Evolutionary conservation across 2,113 vertebrate genomes (phyloP), one percentile per base, ranked within the genome.

Genomic region (Calyptomena viridis): DNA sequence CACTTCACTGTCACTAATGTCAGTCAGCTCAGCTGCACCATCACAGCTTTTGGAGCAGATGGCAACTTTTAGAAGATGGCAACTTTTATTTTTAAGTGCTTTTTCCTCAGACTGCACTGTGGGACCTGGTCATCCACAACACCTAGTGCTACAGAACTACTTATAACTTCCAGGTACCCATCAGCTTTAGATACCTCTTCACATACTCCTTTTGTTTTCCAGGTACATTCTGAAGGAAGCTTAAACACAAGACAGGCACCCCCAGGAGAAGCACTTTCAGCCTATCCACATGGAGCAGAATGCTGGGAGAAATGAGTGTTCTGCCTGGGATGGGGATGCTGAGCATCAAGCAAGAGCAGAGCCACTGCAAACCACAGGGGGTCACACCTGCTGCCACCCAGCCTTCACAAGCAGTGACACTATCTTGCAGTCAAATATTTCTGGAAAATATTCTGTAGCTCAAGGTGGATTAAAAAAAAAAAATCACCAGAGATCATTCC

Each of bases 271-370:
- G 11, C 3, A 6, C 28, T 73, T 55, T 31, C 25, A 56, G 20
- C 8, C 8, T 23, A 1, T 2, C 35, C 47, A 25, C 0, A 0
- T 5, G 27, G 24, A 76, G n/a, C 47, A 84, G 49, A 55, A 24
- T 30, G 25, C 39, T 49, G 63, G 27, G 28, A 68, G 59, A 56
- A 55, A 3, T 2, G 2, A 16, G 10, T 23, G 46, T 68, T 73
- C 35, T 30, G 35, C 22, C 39, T 11, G 8, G 47, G 30, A 27
- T 5, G 3, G 1, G 6, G 16, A 19, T 44, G 47, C 19, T 44
- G 42, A 80, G 42, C 25, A 3, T 0, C 9, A 35, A 33, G 46
- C 11, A 39, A 31, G 37, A 50, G 28, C 63, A 37, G 6, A 52
- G 35, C 49, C 44, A 24, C 33, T 40, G 73, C 44, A 76, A 60